Evolutionary conservation across 2,888 invertebrate species (phyloP), one percentile per base, ranked within the genome.

Genomic region (Catonia carolina): DNA sequence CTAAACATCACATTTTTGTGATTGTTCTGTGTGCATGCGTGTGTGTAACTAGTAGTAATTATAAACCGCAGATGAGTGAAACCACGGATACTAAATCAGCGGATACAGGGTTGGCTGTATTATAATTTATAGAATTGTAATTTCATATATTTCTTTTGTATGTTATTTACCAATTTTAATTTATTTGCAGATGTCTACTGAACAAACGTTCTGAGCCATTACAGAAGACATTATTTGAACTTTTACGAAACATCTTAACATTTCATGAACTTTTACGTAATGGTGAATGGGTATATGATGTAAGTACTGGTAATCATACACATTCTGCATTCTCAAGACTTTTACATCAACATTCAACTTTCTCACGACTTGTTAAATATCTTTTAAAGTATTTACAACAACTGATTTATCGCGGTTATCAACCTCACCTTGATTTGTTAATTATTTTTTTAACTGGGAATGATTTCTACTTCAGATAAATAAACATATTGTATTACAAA

Each of bases 111-210:
- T n/a, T n/a, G n/a, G n/a, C n/a, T n/a, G n/a, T n/a, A n/a, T n/a
- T n/a, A n/a, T n/a, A n/a, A 27, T 27, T 27, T 27, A 27, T 27
- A 27, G 4, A 8, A 6, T 6, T 27, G 8, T 27, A 27, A 6
- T 6, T 27, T 27, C 8, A 27, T 27, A 27, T 27, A 27, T 27
- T 6, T 27, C 27, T 27, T 27, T 27, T 27, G 12, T 39, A 17
- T 14, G 17, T 17, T 39, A 35, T 14, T 12, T 41, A n/a, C n/a
- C n/a, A n/a, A n/a, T 45, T 45, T n/a, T 45, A 17, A 12, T 50
- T 20, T 37, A n/a, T 51, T 42, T 5, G 8, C 42, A 58, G 58
- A 22, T 58, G 53, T 41, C 31, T 58, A 31, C 50, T 53, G 8
- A 48, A 41, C 20, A 58, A 58, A 41, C 22, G 49, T 18, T 27